A percentile compares a stretch with the other conserved stretches of the same genome.
phyloP scores from a whole-genome alignment of 2,113 vertebrate genomes.

The Apodemus speciosus region DNA sequence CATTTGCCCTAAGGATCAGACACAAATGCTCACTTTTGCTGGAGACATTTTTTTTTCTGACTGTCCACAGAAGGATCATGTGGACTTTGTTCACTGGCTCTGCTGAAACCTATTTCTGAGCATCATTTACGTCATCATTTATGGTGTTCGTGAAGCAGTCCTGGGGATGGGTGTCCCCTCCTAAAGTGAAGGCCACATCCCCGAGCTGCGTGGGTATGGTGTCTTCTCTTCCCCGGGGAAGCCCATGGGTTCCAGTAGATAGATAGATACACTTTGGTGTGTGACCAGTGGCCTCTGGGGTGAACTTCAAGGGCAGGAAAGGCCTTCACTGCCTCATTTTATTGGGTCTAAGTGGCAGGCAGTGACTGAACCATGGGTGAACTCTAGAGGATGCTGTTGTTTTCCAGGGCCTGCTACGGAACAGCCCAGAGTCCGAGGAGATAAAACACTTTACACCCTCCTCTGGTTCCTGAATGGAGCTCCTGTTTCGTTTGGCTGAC shows the following conservation, averaged over 20 bases:
- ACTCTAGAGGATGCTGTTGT: not conserved
- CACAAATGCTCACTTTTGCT: not conserved
- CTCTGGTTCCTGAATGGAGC: not conserved
- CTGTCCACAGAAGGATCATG: not conserved
- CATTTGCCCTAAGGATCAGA: not conserved
- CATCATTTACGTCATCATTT: not conserved
- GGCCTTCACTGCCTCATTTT: not conserved
- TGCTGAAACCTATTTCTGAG: not conserved
- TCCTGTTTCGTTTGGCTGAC: not conserved
- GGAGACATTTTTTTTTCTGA: not conserved
- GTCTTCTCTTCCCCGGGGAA: not conserved
- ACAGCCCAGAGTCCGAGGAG: not conserved
- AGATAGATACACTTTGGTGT: fast-evolving
- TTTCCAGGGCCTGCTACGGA: constrained; percentile 16
- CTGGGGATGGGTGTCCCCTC: fast-evolving
- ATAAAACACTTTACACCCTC: not conserved
- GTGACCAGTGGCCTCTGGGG: not conserved
- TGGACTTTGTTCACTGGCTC: not conserved
- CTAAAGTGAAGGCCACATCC: fast-evolving
- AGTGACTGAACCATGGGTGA: not conserved
- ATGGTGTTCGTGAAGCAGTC: not conserved
- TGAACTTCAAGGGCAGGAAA: not conserved
- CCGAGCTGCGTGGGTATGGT: fast-evolving
- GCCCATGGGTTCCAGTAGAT: not conserved
- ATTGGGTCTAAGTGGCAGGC: not conserved